phyloP scores from a whole-genome alignment of 2,888 invertebrate genomes.

The Ophion ellenae region DNA sequence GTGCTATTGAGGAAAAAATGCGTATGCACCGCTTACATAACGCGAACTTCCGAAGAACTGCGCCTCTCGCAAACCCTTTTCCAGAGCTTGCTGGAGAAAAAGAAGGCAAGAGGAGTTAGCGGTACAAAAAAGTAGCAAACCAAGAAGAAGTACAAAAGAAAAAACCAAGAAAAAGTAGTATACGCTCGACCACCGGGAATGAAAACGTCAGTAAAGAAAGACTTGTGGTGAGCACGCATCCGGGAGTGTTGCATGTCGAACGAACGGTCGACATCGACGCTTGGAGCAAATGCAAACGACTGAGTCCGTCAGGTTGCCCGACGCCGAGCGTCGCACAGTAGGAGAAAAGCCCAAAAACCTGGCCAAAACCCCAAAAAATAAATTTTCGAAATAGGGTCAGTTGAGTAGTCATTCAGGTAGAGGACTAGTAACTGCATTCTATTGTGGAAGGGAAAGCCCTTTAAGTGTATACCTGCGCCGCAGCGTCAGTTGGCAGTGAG shows the following conservation, averaged over 20 bases:
- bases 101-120: neutral
- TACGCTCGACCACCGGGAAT: constrained; percentile 66
- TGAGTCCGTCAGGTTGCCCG: constrained; percentile 41
- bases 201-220: constrained; percentile 72
- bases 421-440: too few relatives aligned
- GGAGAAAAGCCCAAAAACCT: too few relatives aligned
- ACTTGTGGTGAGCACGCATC: neutral
- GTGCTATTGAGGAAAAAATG: neutral
- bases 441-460: too few relatives aligned
- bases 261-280: constrained; percentile 29
- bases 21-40: neutral
- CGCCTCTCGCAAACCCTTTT: neutral
- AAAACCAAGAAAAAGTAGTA: constrained; percentile 34
- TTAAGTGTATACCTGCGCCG: too few relatives aligned
- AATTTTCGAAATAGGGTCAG: too few relatives aligned
- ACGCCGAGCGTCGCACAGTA: constrained; percentile 18
- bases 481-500: too few relatives aligned
- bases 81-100: neutral
- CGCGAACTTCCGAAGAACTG: neutral
- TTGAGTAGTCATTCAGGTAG: too few relatives aligned
- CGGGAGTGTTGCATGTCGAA: constrained; percentile 56
- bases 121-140: constrained; percentile 11
- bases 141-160: neutral
- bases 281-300: constrained; percentile 18
- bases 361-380: too few relatives aligned